Evolutionary conservation across 2,888 invertebrate genomes (phyloP), one percentile per base, ranked within the genome.

Genomic region (Eupithecia tripunctaria): DNA sequence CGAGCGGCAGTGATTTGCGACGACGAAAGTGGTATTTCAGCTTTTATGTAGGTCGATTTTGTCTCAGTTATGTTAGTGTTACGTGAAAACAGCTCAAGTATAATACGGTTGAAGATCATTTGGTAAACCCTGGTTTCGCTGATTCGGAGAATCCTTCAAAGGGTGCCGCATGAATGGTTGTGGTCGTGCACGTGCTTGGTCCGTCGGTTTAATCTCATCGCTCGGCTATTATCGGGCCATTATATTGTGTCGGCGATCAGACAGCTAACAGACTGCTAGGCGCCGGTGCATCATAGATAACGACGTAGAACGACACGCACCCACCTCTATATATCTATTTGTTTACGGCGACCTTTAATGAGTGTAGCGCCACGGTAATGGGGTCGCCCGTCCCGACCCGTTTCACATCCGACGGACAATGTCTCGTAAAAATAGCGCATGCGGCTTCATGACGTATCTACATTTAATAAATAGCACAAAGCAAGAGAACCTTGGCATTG

Each of bases 21-120:
- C 92, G 91, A 87, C 90, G 94, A 94, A 94, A 94, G 94, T 94
- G 94, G 94, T 92, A 92, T 89, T 91, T 89, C 94, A 90, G 88
- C 93, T 93, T 94, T 94, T 92, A 93, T 92, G 92, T 93, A 82
- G 93, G 92, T 90, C 93, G 89, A 90, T 91, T 91, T 90, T 90
- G 86, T 87, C 82, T 88, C 81, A 82, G 87, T 91, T 91, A 90
- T 87, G 91, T 89, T 88, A 87, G 89, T 89, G 86, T 92, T 92
- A 92, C 91, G 90, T 88, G 88, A 89, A 86, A 84, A 78, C 80
- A 63, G 67, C 79, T 78, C 80, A 67, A 73, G 81, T 82, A 82
- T 81, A 82, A 80, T 82, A 74, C 63, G 32, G 75, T 69, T 68
- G 71, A 72, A 67, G 62, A 70, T 79, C 64, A 75, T 82, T 79